Percentiles rank a stretch among this genome's conserved stretches.
Conservation (phyloP, 2,113 vertebrate species). For the Kryptolebias marmoratus region DNA sequence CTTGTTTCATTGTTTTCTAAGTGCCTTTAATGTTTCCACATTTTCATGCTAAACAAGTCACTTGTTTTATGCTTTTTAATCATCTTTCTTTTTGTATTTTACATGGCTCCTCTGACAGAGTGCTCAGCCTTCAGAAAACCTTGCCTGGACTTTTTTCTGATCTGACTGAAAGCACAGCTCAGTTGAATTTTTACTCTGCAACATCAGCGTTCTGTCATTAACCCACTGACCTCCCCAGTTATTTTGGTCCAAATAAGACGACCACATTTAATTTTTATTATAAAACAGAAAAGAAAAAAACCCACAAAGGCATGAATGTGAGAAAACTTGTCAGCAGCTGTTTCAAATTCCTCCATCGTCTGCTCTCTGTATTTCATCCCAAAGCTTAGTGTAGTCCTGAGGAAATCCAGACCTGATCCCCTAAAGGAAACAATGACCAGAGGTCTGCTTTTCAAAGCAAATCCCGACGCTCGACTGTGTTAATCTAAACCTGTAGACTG, state of each 20-base stretch:
- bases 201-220: slow-evolving; percentile 3
- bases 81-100: too few relatives aligned
- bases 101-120: too few relatives aligned
- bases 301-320: background rate
- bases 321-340: slow-evolving; percentile 21
- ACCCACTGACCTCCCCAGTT: slow-evolving; percentile 2
- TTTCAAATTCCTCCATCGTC: slow-evolving; percentile 20
- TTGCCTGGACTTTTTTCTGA: too few relatives aligned
- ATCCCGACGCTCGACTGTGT: slow-evolving; percentile 14
- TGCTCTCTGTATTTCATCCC: slow-evolving; percentile 17
- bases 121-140: too few relatives aligned
- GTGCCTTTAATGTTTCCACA: too few relatives aligned
- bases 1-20: too few relatives aligned
- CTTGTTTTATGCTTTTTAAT: too few relatives aligned
- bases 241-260: background rate
- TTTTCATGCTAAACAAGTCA: too few relatives aligned
- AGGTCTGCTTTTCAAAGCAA: slow-evolving; percentile 36
- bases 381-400: slow-evolving; percentile 17
- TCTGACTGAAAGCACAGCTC: background rate
- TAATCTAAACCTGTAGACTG: slow-evolving; percentile 59
- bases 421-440: slow-evolving; percentile 36
- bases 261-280: background rate
- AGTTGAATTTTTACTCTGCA: background rate
- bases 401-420: slow-evolving; percentile 28
- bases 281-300: slow-evolving; percentile 4